Percentiles rank a stretch among this genome's conserved stretches.
Conservation (phyloP, 2,888 invertebrate genomes). For the Morinoia aosen region DNA sequence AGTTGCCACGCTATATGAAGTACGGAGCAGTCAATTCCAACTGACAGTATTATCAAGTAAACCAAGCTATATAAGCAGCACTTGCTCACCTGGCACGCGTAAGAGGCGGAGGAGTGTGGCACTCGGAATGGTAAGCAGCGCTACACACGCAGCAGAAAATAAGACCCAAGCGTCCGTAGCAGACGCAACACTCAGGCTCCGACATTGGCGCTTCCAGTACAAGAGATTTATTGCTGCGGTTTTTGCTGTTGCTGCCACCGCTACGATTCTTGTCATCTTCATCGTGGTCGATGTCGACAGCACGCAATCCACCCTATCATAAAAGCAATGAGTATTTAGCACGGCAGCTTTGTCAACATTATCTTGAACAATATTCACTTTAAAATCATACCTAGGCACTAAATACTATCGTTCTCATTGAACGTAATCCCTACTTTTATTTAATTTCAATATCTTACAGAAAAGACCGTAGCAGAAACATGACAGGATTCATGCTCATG, state of each 20-base stretch:
- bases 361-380: neutral
- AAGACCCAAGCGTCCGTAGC: conserved; percentile 62
- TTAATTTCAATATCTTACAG: neutral
- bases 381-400: neutral
- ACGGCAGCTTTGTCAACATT: neutral
- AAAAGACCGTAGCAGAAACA: too few relatives aligned
- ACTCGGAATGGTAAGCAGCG: conserved; percentile 66
- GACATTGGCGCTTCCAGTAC: neutral
- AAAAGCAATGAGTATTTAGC: neutral
- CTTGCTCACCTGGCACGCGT: conserved; percentile 63
- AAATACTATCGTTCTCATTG: neutral
- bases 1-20: too few relatives aligned
- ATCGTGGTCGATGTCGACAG: conserved; percentile 52
- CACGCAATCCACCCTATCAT: conserved; percentile 16
- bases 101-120: conserved; percentile 66
- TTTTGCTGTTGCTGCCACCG: neutral
- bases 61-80: neutral
- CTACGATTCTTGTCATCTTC: conserved; percentile 12
- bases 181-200: conserved; percentile 64
- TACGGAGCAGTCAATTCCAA: neutral
- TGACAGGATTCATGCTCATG: neutral
- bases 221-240: neutral
- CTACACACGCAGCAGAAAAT: conserved; percentile 65
- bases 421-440: neutral
- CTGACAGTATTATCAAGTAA: neutral